Evolutionary conservation across 2,888 invertebrate genomes (phyloP), one percentile per base, ranked within the genome.

Genomic region (Lepeophtheirus nordmannii): DNA sequence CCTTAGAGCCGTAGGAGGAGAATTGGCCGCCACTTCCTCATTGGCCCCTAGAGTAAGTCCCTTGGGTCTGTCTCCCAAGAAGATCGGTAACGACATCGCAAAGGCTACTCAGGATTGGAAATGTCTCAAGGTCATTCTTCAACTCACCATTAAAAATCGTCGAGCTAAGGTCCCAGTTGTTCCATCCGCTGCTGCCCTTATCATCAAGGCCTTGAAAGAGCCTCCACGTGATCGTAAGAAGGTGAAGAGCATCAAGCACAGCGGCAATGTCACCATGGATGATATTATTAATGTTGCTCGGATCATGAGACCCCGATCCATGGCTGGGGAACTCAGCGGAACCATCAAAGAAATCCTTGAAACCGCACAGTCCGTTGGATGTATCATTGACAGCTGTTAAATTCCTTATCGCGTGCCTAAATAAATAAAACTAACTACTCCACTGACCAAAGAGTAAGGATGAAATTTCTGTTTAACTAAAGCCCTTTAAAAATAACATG

Each of bases 11-110:
- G 94, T 98, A 71, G 98, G 98, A 74, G 98, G 98, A 74, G 98
- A 98, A 85, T 94, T 98, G 64, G 97, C 97, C 75, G 98, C 98
- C 70, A 98, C 98, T 69, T 94, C 98, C 66, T 91, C 97, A 12
- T 82, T 98, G 76, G 98, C 98, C 71, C 98, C 98, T 58, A 98
- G 98, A 82, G 97, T 98, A 74, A 98, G 98, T 84, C 98, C 98
- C 39, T 83, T 98, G 69, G 98, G 98, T 84, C 81, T 98, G 90
- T 96, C 97, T 57, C 98, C 98, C 67, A 98, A 98, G 79, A 98
- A 98, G 83, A 88, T 98, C 74, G 98, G 98, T 81, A 98, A 98
- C 79, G 98, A 98, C 77, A 98, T 98, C 74, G 96, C 97, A 70
- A 98, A 98, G 79, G 93, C 93, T 1, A 98, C 98, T 11, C 83